Conservation (phyloP, 1,140 invertebrate species). For the Scaptomyza pallida region DNA sequence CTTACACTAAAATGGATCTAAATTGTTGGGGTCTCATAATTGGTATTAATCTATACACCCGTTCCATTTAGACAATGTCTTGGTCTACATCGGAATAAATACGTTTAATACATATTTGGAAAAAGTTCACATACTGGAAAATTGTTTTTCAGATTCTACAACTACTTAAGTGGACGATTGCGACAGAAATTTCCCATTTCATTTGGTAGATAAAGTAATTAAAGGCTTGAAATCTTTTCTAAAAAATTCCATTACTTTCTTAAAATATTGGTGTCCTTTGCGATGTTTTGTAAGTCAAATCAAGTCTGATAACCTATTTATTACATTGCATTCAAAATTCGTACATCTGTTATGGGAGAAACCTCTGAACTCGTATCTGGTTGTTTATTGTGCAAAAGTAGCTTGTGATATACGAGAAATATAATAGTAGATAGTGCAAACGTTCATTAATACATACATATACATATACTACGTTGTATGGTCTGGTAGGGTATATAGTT, state of each 20-base stretch:
- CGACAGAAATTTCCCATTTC: constrained; percentile 44
- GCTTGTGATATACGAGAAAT: constrained; percentile 10
- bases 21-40: constrained; percentile 15
- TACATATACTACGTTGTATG: constrained; percentile 35
- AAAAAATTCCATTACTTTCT: constrained; percentile 32
- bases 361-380: constrained; percentile 54
- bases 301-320: constrained; percentile 32
- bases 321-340: constrained; percentile 63
- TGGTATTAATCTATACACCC: constrained; percentile 31
- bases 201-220: constrained; percentile 77
- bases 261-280: constrained; percentile 69
- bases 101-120: constrained; percentile 35
- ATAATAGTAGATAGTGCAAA: constrained; percentile 3
- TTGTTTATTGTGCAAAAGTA: constrained; percentile 27
- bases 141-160: constrained; percentile 15
- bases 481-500: constrained; percentile 36
- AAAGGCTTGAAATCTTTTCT: constrained; percentile 61
- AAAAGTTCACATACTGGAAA: constrained; percentile 34
- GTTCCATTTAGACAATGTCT: constrained; percentile 39
- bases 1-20: constrained; percentile 38
- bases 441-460: not conserved
- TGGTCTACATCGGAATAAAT: constrained; percentile 42
- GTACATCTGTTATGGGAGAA: constrained; percentile 55
- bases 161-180: constrained; percentile 46
- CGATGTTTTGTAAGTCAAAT: constrained; percentile 56